Conservation (phyloP, 2,113 vertebrate species). For the Corvus moneduloides region DNA sequence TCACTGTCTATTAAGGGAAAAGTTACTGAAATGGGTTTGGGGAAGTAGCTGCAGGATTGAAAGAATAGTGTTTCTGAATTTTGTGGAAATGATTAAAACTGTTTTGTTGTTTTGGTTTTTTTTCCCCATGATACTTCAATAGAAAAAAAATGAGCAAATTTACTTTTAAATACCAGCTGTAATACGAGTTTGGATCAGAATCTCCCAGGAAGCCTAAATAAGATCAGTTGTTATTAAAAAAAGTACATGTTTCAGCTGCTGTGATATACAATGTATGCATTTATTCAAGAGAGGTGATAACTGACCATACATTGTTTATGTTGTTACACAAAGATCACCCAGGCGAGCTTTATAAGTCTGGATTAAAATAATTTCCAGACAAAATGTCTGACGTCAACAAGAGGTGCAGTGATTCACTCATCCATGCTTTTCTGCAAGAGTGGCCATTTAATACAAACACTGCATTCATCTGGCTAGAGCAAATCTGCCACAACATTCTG, state of each 20-base stretch:
- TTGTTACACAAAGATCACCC: background rate
- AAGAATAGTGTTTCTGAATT: background rate
- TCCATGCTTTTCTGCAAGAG: background rate
- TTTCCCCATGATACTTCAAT: background rate
- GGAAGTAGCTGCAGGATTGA: background rate
- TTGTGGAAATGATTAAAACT: background rate
- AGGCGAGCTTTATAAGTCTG: constrained; percentile 4
- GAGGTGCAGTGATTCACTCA: background rate
- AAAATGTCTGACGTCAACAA: background rate
- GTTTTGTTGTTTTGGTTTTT: background rate
- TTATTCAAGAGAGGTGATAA: constrained; percentile 1
- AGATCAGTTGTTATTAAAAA: background rate
- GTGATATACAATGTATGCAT: background rate
- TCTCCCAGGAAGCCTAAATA: constrained; percentile 8
- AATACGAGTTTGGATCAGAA: background rate
- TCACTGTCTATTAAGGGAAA: background rate
- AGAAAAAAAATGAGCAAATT: background rate
- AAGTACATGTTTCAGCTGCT: background rate
- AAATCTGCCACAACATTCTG: background rate
- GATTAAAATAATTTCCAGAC: constrained; percentile 11
- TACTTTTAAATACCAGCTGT: constrained; percentile 12
- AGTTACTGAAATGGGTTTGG: background rate
- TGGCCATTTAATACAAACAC: background rate
- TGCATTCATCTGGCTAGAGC: background rate
- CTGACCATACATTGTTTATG: background rate